A percentile compares a stretch with the other conserved stretches of the same genome.
Evolutionary conservation across 2,888 invertebrate genomes (phyloP).

Genomic region (Heliconius charithonia): DNA sequence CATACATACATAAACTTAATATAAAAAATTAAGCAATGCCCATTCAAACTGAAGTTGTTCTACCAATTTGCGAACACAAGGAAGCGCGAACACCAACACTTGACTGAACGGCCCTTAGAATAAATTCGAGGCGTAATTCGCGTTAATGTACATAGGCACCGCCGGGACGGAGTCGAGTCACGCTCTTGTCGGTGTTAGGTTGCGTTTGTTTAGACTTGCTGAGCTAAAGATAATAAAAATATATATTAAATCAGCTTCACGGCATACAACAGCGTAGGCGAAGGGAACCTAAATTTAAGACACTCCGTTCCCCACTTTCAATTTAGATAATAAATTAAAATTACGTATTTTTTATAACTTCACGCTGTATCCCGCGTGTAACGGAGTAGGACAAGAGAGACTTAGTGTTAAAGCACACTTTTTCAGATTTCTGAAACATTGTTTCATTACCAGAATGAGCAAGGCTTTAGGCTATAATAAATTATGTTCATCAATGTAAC

Average conservation of each 20-base stretch:
- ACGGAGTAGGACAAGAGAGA: no score
- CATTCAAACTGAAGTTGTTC: conserved; percentile 26
- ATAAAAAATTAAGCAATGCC: conserved; percentile 17
- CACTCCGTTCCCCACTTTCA: no score
- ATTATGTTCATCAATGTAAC: neutral
- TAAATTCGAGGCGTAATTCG: conserved; percentile 45
- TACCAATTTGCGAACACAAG: conserved; percentile 35
- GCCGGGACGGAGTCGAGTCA: conserved; percentile 48
- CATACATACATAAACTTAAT: neutral
- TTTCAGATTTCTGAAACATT: no score
- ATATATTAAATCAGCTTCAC: neutral
- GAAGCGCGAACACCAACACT: conserved; percentile 32
- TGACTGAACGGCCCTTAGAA: conserved; percentile 37
- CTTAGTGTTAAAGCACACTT: no score
- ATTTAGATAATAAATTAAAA: no score
- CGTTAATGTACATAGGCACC: conserved; percentile 36
- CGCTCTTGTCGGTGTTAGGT: conserved; percentile 43
- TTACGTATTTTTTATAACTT: no score
- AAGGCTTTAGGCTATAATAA: neutral
- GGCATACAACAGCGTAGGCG: neutral
- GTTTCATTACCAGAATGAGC: neutral
- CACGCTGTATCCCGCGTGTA: no score
- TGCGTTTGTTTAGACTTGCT: conserved; percentile 31
- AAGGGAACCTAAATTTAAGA: no score
- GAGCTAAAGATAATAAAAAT: conserved; percentile 9